Evolutionary conservation across 2,797 vertebrate genomes (phyloP).

Genomic region (Craterocephalus amniculus): DNA sequence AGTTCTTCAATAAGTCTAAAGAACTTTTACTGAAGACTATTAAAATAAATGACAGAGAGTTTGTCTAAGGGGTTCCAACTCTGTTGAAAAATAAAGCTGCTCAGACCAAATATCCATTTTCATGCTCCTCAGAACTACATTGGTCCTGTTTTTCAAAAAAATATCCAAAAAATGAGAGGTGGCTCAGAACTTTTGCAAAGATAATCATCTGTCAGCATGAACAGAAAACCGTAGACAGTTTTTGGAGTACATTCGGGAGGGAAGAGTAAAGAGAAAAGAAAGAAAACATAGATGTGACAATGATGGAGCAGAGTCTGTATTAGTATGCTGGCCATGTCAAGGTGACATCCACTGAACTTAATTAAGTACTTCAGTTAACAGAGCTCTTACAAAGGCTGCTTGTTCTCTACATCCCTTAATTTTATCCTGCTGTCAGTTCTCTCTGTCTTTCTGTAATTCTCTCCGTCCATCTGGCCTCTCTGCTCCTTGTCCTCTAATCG

Average conservation of each 20-base stretch:
- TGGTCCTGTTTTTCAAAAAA: too few species aligned
- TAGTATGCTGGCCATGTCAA: slow-evolving; percentile 40
- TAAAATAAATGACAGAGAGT: too few species aligned
- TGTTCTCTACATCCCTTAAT: slow-evolving; percentile 37
- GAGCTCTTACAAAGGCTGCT: slow-evolving; percentile 46
- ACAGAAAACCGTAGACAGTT: neutral
- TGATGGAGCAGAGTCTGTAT: slow-evolving; percentile 20
- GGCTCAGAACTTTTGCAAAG: too few species aligned
- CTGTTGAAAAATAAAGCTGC: too few species aligned
- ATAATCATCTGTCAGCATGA: too few species aligned
- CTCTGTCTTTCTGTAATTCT: slow-evolving; percentile 32
- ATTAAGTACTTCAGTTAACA: slow-evolving; percentile 62
- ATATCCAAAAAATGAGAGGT: too few species aligned
- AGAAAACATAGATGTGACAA: neutral
- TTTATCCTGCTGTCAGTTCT: slow-evolving; percentile 43
- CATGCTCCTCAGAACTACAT: too few species aligned
- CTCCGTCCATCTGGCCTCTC: slow-evolving; percentile 26
- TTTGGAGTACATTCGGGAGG: neutral
- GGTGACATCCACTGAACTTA: slow-evolving; percentile 47
- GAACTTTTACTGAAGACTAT: too few species aligned
- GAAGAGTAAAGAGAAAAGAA: neutral
- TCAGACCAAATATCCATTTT: too few species aligned
- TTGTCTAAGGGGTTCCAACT: too few species aligned
- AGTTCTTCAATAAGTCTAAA: too few species aligned
- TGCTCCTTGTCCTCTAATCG: slow-evolving; percentile 8